Conservation (phyloP, 2,888 invertebrate species). For the Sinelater perroti region DNA sequence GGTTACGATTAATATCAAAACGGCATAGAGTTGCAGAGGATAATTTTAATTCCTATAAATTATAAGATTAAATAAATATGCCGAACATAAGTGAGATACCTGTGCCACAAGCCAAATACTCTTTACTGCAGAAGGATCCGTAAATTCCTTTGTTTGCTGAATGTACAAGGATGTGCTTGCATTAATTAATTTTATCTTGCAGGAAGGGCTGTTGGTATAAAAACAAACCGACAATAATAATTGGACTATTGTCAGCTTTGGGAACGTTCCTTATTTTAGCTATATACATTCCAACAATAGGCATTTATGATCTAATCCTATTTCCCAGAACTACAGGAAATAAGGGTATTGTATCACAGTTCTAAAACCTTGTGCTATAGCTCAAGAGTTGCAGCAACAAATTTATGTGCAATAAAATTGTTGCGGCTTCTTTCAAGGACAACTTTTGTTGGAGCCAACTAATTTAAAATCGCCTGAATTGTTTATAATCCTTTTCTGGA, state of each 20-base stretch:
- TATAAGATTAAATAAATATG: slow-evolving; percentile 9
- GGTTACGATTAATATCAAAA: too few species aligned
- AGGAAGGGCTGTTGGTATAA: slow-evolving; percentile 14
- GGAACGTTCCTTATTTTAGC: slow-evolving; percentile 14
- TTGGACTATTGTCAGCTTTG: slow-evolving; percentile 13
- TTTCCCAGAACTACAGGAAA: slow-evolving; percentile 14
- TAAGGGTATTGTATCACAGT: slow-evolving; percentile 8
- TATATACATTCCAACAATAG: slow-evolving; percentile 23
- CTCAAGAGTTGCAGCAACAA: too few species aligned
- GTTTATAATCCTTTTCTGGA: too few species aligned
- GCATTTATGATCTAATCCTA: slow-evolving; percentile 22
- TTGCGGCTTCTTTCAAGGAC: too few species aligned
- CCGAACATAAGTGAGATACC: slow-evolving; percentile 36
- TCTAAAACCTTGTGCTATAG: too few species aligned
- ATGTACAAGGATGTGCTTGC: not conserved
- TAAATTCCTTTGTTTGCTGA: slow-evolving; percentile 17
- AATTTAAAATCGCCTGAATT: too few species aligned
- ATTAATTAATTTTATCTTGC: not conserved
- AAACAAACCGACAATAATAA: slow-evolving; percentile 4
- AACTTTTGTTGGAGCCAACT: too few species aligned
- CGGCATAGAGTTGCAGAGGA: too few species aligned
- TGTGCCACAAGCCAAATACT: slow-evolving; percentile 42
- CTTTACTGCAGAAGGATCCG: slow-evolving; percentile 41
- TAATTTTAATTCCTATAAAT: not conserved
- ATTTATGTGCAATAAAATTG: too few species aligned